Percentiles rank a stretch among this genome's conserved stretches.
phyloP scores from a whole-genome alignment of 2,797 vertebrate genomes.

The Neosalanx taihuensis region DNA sequence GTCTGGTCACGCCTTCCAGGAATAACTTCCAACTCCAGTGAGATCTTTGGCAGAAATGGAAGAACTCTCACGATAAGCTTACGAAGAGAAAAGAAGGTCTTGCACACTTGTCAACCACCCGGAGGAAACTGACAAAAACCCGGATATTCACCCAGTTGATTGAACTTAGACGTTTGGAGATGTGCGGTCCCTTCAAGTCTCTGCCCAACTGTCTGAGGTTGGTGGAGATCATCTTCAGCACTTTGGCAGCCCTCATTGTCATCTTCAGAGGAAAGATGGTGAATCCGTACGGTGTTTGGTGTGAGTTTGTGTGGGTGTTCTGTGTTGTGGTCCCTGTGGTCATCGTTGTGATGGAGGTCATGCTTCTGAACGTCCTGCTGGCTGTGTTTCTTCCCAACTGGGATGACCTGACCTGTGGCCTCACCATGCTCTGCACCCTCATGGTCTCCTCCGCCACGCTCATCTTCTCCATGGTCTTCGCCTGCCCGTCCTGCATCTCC shows the following conservation, averaged over 20 bases:
- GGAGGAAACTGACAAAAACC: neutral
- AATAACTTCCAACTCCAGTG: too few relatives aligned
- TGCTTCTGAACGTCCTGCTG: conserved; percentile 32
- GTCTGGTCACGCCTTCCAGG: too few relatives aligned
- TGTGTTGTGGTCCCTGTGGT: conserved; percentile 60
- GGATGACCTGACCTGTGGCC: conserved; percentile 66
- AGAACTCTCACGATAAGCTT: too few relatives aligned
- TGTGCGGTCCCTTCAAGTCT: conserved; percentile 38
- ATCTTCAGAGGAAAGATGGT: neutral
- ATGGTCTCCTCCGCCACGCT: conserved; percentile 68
- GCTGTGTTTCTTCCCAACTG: conserved; percentile 37
- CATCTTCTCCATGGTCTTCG: conserved; percentile 57
- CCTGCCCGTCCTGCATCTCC: conserved; percentile 32
- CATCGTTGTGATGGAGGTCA: conserved; percentile 63
- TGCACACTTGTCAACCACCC: too few relatives aligned
- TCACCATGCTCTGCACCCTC: conserved; percentile 60
- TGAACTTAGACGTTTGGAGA: conserved; percentile 3
- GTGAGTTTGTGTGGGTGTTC: conserved; percentile 76
- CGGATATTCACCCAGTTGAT: neutral
- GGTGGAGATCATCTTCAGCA: conserved; percentile 60
- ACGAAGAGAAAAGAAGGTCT: too few relatives aligned
- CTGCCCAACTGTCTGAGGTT: conserved; percentile 51
- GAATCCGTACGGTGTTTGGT: conserved; percentile 62
- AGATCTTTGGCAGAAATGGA: too few relatives aligned
- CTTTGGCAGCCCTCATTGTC: conserved; percentile 61